phyloP scores from a whole-genome alignment of 2,113 vertebrate species.

The Illadopsis cleaveri region DNA sequence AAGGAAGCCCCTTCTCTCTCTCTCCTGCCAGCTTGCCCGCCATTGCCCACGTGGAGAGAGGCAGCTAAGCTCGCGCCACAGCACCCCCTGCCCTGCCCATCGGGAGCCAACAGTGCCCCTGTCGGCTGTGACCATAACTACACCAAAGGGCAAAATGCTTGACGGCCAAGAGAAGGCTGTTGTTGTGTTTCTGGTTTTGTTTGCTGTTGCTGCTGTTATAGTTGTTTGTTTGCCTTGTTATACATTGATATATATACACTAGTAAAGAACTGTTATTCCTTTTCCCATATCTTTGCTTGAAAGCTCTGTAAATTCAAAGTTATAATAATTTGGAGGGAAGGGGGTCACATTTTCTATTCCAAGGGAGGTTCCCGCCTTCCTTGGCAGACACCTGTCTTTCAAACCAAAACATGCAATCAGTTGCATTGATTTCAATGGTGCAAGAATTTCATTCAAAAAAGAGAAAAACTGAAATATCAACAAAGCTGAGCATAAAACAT shows the following conservation, averaged over 20 bases:
- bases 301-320: neutral
- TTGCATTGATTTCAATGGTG: neutral
- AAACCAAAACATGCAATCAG: neutral
- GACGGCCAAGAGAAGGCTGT: neutral
- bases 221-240: neutral
- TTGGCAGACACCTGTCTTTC: neutral
- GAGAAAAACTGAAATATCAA: neutral
- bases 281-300: neutral
- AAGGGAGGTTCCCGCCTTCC: neutral
- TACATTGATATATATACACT: neutral
- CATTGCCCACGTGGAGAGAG: neutral
- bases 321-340: neutral
- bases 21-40: rapidly evolving
- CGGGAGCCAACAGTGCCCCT: neutral
- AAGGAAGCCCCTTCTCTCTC: neutral
- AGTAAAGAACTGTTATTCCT: neutral
- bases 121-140: neutral
- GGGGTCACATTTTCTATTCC: neutral
- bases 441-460: neutral
- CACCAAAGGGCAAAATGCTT: neutral
- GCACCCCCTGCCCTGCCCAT: neutral
- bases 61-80: neutral
- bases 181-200: neutral
- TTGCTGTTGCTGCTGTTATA: neutral
- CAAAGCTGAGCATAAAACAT: neutral